These are phyloP conservation scores for Diarsia brunnea DNA, from an alignment of 2,888 invertebrate genomes.

Conservation along the genomic window DNA sequence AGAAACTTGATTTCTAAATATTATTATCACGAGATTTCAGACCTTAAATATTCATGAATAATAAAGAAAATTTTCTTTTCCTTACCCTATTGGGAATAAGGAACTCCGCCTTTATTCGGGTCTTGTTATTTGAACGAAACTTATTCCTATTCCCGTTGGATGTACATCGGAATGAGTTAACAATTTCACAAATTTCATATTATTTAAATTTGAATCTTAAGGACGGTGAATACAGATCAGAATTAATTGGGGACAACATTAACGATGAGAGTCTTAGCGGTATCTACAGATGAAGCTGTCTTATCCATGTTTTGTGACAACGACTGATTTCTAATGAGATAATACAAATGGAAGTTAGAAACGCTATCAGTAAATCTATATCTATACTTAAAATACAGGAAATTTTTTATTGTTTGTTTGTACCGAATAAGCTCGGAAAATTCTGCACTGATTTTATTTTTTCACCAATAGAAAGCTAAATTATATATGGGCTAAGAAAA, in stretches of 20 bases:
- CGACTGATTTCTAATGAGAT: not conserved
- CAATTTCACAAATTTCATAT: conserved; percentile 52
- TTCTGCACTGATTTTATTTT: too few species aligned
- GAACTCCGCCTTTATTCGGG: conserved; percentile 68
- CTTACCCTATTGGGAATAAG: conserved; percentile 67
- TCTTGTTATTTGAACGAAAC: conserved; percentile 75
- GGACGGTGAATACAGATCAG: conserved; percentile 21
- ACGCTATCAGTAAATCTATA: not conserved
- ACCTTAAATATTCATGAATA: conserved; percentile 70
- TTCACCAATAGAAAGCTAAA: too few species aligned
- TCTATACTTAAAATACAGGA: too few species aligned
- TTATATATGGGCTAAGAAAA: too few species aligned
- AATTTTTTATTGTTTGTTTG: too few species aligned
- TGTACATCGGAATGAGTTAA: conserved; percentile 68
- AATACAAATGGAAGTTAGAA: not conserved
- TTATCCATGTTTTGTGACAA: conserved; percentile 5
- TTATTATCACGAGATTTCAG: conserved; percentile 61
- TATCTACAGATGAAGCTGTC: conserved; percentile 3
- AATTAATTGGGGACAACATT: conserved; percentile 27
- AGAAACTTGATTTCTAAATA: conserved; percentile 63
- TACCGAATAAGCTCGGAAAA: too few species aligned
- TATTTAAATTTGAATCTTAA: conserved; percentile 51
- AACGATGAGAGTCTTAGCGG: not conserved
- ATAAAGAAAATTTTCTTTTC: conserved; percentile 66
- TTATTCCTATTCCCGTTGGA: conserved; percentile 71